Evolutionary conservation across 2,888 invertebrate species (phyloP).

Genomic region (Oegoconia quadripuncta): DNA sequence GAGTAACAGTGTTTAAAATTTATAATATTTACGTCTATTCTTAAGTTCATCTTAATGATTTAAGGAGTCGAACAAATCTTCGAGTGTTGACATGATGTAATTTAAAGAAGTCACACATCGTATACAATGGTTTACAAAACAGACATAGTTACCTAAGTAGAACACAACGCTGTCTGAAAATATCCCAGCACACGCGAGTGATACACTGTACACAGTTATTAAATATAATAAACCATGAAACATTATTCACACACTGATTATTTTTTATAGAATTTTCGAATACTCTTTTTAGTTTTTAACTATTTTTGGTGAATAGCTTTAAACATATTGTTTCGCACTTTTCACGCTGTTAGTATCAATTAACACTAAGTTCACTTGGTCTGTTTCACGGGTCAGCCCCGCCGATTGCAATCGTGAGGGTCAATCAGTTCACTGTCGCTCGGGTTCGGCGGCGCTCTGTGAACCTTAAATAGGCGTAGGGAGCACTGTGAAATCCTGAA

Average conservation of each 20-base stretch:
- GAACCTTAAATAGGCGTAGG: slow-evolving; percentile 91
- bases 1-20: slow-evolving; percentile 77
- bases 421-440: slow-evolving; percentile 55
- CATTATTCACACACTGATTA: slow-evolving; percentile 23
- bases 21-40: slow-evolving; percentile 57
- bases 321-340: slow-evolving; percentile 15
- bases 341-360: slow-evolving; percentile 13
- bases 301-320: slow-evolving; percentile 47
- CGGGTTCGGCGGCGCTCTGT: slow-evolving; percentile 71
- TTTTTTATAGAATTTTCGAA: slow-evolving; percentile 15
- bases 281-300: slow-evolving; percentile 15
- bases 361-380: slow-evolving; percentile 23
- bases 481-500: slow-evolving; percentile 94
- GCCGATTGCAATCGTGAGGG: slow-evolving; percentile 40
- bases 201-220: slow-evolving; percentile 33
- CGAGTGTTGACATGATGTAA: slow-evolving; percentile 60
- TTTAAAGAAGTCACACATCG: slow-evolving; percentile 70
- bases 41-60: slow-evolving; percentile 61
- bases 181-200: slow-evolving; percentile 20
- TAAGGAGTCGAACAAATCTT: slow-evolving; percentile 57
- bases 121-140: slow-evolving; percentile 77
- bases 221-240: slow-evolving; percentile 11
- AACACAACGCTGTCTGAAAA: slow-evolving; percentile 34
- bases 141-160: slow-evolving; percentile 21
- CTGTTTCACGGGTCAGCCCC: slow-evolving; percentile 48